A percentile compares a stretch with the other conserved stretches of the same genome.
These are phyloP conservation scores for Protosalanx chinensis DNA, from an alignment of 2,797 vertebrate species.

Conservation along the genomic window DNA sequence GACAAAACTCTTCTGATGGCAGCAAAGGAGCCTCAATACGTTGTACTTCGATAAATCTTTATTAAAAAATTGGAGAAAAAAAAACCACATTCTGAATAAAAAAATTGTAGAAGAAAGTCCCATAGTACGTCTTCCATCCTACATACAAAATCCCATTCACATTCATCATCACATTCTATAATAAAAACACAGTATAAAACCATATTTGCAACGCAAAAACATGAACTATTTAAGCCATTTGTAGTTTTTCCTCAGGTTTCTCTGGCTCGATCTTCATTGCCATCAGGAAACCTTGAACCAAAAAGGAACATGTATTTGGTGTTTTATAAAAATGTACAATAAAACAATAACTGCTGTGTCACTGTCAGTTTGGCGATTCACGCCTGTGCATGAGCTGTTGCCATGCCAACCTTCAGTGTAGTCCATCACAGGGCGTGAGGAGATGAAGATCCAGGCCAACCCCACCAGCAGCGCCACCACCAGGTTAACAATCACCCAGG, in stretches of 20 bases:
- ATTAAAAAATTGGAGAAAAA: not conserved
- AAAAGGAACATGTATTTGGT: not conserved
- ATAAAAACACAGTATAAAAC: constrained; percentile 26
- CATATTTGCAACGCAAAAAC: constrained; percentile 38
- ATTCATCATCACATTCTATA: constrained; percentile 23
- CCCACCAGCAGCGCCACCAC: constrained; percentile 89
- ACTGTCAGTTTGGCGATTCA: not conserved
- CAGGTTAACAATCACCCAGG: constrained; percentile 93
- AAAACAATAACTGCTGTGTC: not conserved
- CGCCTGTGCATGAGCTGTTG: too few relatives aligned
- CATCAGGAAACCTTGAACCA: constrained; percentile 79
- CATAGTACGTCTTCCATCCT: not conserved
- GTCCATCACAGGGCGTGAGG: constrained; percentile 81
- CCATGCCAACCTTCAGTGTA: constrained; percentile 81
- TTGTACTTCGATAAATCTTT: not conserved
- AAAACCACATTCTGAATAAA: not conserved
- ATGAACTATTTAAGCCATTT: constrained; percentile 61
- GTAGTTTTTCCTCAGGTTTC: constrained; percentile 70
- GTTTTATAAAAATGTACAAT: not conserved
- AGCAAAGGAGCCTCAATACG: not conserved
- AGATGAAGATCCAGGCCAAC: constrained; percentile 88
- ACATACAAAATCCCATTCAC: constrained; percentile 43
- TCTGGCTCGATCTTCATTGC: constrained; percentile 79
- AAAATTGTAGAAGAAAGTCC: not conserved
- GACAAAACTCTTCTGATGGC: too few relatives aligned